Percentiles rank a stretch among this genome's conserved stretches.
Conservation (phyloP, 2,888 invertebrate genomes). For the Pimpla rufipes region DNA sequence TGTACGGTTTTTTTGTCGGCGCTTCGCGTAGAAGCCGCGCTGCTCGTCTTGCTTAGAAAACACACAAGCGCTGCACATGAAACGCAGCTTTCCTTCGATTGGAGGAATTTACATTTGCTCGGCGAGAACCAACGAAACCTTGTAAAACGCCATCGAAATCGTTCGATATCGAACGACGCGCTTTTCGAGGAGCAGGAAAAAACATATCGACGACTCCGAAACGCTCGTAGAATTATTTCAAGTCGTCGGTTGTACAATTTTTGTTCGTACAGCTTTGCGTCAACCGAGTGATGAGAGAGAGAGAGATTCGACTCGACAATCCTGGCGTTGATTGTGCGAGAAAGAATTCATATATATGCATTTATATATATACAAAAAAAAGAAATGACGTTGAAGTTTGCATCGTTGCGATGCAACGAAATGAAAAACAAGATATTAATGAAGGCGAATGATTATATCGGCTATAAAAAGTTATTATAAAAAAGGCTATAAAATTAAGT, state of each 20-base stretch:
- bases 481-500: too few species aligned
- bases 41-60: conserved; percentile 25
- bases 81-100: conserved; percentile 42
- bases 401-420: too few species aligned
- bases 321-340: conserved; percentile 22
- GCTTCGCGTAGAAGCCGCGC: conserved; percentile 39
- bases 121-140: conserved; percentile 15
- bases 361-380: too few species aligned
- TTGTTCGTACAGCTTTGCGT: conserved; percentile 53
- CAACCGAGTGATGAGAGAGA: conserved; percentile 38
- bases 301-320: conserved; percentile 47
- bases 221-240: conserved; percentile 24
- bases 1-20: conserved; percentile 29
- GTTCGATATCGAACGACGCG: conserved; percentile 48
- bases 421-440: too few species aligned
- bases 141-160: conserved; percentile 48
- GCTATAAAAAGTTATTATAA: too few species aligned
- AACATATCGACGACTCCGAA: conserved; percentile 9
- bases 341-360: conserved; percentile 25
- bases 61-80: conserved; percentile 53
- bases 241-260: conserved; percentile 35
- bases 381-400: too few species aligned
- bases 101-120: conserved; percentile 2
- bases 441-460: too few species aligned
- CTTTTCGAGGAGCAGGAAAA: conserved; percentile 20